These are phyloP conservation scores for Malurus cyaneus DNA, from an alignment of 2,113 vertebrate genomes.

Conservation along the genomic window DNA sequence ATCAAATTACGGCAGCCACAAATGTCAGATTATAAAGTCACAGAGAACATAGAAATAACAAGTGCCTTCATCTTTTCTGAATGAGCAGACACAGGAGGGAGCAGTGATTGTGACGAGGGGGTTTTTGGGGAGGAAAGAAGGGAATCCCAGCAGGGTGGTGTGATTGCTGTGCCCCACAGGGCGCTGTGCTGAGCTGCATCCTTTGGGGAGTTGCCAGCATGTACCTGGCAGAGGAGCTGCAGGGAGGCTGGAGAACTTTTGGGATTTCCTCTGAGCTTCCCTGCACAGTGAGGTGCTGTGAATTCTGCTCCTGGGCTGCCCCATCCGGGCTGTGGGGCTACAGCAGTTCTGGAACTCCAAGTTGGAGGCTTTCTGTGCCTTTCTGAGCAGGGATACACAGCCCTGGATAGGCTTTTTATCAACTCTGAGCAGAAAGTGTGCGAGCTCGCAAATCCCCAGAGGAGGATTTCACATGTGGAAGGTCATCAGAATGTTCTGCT, in stretches of 20 bases:
- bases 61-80: neutral
- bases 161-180: accelerated
- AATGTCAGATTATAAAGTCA: neutral
- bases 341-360: neutral
- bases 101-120: accelerated
- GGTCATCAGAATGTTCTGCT: neutral
- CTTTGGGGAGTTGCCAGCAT: accelerated
- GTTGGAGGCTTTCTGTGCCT: accelerated
- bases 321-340: accelerated
- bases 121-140: neutral
- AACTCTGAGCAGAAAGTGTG: neutral
- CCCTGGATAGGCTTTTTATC: neutral
- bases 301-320: neutral
- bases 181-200: neutral
- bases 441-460: neutral
- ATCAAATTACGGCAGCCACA: neutral
- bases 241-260: neutral
- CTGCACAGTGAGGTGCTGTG: neutral
- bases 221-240: neutral
- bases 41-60: neutral
- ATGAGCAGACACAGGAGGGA: neutral
- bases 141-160: neutral
- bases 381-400: neutral
- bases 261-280: neutral
- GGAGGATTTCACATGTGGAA: neutral